phyloP scores from a whole-genome alignment of 2,797 vertebrate genomes.

The Xenentodon cancila region DNA sequence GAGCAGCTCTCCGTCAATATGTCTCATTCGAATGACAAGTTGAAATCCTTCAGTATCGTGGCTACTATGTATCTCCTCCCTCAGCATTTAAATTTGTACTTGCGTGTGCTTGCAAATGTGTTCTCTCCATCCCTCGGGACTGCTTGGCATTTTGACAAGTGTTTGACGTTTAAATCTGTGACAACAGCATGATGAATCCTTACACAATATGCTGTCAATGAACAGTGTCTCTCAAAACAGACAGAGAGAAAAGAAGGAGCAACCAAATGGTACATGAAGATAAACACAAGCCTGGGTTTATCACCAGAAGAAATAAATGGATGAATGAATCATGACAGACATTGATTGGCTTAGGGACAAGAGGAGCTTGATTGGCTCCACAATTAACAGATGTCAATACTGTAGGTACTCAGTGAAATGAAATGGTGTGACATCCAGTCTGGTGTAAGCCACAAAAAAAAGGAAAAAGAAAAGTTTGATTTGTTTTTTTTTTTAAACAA shows the following conservation, averaged over 20 bases:
- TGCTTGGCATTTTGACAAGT: conserved; percentile 70
- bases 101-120: conserved; percentile 12
- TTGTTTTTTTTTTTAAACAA: neutral
- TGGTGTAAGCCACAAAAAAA: neutral
- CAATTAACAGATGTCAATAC: conserved; percentile 52
- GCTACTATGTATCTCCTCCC: conserved; percentile 41
- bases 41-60: conserved; percentile 35
- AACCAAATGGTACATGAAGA: conserved; percentile 52
- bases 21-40: conserved; percentile 40
- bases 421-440: neutral
- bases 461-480: neutral
- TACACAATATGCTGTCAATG: conserved; percentile 68
- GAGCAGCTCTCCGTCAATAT: conserved; percentile 21
- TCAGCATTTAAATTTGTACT: conserved; percentile 15
- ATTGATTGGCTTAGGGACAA: conserved; percentile 44
- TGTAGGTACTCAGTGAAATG: conserved; percentile 30
- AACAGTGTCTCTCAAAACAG: conserved; percentile 55
- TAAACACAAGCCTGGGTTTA: conserved; percentile 53
- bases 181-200: conserved; percentile 64
- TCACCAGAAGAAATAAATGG: conserved; percentile 53
- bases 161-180: conserved; percentile 70
- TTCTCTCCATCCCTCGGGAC: conserved; percentile 47
- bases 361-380: conserved; percentile 38
- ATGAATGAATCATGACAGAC: conserved; percentile 52
- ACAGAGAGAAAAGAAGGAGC: conserved; percentile 45